Percentiles rank a stretch among this genome's conserved stretches.
These are phyloP conservation scores for Rhinopithecus roxellana DNA, from an alignment of 2,113 vertebrate species.

Conservation along the genomic window DNA sequence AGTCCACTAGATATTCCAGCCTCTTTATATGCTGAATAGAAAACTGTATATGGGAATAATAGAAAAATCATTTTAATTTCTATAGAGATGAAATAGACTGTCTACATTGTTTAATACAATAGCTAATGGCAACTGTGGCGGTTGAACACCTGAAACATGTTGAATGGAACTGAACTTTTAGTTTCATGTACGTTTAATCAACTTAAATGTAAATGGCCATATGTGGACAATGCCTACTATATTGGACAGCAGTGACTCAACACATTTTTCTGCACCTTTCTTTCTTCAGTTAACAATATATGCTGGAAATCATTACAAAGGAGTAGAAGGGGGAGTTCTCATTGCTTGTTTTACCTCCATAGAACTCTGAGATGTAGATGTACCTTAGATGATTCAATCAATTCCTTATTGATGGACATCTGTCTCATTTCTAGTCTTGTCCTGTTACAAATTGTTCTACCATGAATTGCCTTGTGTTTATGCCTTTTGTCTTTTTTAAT, in stretches of 20 bases:
- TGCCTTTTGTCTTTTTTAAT: background rate
- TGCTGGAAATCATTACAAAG: background rate
- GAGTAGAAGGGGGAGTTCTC: background rate
- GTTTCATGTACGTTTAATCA: background rate
- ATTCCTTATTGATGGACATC: background rate
- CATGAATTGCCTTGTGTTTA: background rate
- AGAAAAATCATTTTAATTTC: background rate
- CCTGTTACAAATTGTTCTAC: background rate
- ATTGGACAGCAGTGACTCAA: background rate
- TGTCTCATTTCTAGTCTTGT: background rate
- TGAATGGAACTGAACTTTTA: background rate
- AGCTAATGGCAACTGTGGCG: background rate
- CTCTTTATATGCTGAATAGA: background rate
- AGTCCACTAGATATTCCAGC: background rate
- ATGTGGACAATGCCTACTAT: background rate
- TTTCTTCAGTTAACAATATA: background rate
- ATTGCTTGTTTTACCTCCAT: background rate
- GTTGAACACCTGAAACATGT: background rate
- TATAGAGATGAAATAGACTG: background rate
- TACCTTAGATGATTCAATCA: background rate
- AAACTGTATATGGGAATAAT: background rate
- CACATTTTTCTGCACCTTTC: background rate
- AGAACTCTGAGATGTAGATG: background rate
- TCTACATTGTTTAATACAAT: background rate
- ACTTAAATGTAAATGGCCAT: background rate